phyloP scores from a whole-genome alignment of 1,140 invertebrate genomes.

The Zaprionus gabonicus region DNA sequence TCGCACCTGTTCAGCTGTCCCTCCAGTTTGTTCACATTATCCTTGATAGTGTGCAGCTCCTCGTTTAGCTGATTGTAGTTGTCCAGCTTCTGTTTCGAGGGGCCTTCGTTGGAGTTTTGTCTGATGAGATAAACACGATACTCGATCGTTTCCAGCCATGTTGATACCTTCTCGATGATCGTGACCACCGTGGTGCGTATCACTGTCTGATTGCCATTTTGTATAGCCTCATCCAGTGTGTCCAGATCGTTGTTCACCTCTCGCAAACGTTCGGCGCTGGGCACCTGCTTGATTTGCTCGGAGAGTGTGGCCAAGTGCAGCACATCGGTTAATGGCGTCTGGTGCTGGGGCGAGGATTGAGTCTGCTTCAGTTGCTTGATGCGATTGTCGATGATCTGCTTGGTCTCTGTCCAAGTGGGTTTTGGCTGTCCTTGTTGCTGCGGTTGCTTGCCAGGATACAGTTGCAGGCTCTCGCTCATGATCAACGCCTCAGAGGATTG shows the following conservation, averaged over 20 bases:
- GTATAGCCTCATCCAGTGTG: constrained; percentile 87
- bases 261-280: constrained; percentile 85
- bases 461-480: constrained; percentile 64
- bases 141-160: constrained; percentile 93
- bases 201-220: constrained; percentile 86
- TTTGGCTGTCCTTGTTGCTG: constrained; percentile 6
- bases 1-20: constrained; percentile 84
- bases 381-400: constrained; percentile 71
- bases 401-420: constrained; percentile 56
- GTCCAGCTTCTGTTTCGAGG: constrained; percentile 86
- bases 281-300: constrained; percentile 85
- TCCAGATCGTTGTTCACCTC: constrained; percentile 87
- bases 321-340: constrained; percentile 83
- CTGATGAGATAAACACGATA: constrained; percentile 89
- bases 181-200: constrained; percentile 90
- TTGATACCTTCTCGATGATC: constrained; percentile 91
- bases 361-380: constrained; percentile 69
- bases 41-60: constrained; percentile 83
- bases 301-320: constrained; percentile 87
- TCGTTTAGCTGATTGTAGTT: constrained; percentile 84
- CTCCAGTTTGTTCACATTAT: constrained; percentile 85
- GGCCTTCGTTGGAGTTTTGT: constrained; percentile 86
- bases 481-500: constrained; percentile 66
- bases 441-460: constrained; percentile 67
- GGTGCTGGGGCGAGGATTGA: constrained; percentile 62